Evolutionary conservation across 2,797 vertebrate species (phyloP).

Genomic region (Myiotriccus ornatus): DNA sequence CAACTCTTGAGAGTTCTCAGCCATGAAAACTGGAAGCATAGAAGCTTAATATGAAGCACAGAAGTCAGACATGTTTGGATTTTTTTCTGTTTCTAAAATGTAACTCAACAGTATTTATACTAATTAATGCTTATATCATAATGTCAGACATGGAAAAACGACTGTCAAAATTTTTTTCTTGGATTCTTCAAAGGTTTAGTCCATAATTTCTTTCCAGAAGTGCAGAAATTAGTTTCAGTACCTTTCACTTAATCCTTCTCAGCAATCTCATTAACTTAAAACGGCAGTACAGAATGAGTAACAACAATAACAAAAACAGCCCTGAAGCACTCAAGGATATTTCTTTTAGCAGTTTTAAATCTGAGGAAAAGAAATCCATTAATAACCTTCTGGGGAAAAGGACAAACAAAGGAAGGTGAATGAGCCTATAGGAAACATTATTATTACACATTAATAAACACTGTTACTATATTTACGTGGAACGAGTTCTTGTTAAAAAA

Average conservation of each 20-base stretch:
- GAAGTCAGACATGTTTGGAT: fast-evolving
- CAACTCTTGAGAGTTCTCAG: neutral
- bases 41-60: neutral
- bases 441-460: neutral
- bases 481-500: neutral
- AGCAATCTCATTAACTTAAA: neutral
- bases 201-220: neutral
- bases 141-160: neutral
- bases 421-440: neutral
- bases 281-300: neutral
- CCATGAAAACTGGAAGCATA: neutral
- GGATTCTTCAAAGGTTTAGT: neutral
- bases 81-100: neutral
- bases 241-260: neutral
- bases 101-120: neutral
- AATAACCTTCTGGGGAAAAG: neutral
- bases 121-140: neutral
- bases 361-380: neutral
- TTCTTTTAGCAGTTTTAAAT: neutral
- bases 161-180: neutral
- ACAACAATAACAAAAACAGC: neutral
- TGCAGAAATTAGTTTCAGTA: neutral
- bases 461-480: neutral
- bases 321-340: neutral
- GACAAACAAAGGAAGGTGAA: neutral